phyloP scores from a whole-genome alignment of 2,888 invertebrate genomes.

The Hetaerina titia region DNA sequence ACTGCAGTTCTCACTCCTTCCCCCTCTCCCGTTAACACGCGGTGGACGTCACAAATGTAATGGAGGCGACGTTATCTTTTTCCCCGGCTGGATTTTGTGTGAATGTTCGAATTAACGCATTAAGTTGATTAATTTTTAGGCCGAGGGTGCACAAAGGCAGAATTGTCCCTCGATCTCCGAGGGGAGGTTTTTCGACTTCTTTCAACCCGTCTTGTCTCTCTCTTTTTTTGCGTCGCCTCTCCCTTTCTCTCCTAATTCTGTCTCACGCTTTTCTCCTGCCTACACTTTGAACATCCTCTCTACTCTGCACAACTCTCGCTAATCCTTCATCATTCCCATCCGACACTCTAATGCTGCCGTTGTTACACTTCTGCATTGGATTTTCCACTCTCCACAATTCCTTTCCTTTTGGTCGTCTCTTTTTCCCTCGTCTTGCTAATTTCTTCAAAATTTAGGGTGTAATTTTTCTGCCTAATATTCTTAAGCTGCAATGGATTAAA shows the following conservation, averaged over 20 bases:
- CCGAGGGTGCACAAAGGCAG: background rate
- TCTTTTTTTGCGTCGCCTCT: background rate
- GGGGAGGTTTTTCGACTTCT: background rate
- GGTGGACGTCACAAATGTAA: background rate
- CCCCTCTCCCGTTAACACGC: background rate
- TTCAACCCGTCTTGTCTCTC: background rate
- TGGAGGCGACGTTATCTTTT: background rate
- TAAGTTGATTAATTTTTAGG: background rate
- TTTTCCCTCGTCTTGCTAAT: no score
- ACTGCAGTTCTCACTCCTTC: background rate
- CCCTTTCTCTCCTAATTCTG: background rate
- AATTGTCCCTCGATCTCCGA: background rate
- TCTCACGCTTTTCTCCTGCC: background rate
- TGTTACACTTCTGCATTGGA: no score
- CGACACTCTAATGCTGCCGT: no score
- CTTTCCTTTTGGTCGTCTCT: no score
- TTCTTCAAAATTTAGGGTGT: no score
- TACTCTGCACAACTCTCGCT: no score
- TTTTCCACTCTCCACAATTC: no score
- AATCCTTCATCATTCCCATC: no score
- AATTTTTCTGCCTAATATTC: no score
- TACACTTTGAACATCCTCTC: background rate
- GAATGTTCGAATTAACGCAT: background rate
- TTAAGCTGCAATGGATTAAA: no score
- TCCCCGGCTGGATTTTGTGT: background rate